Evolutionary conservation across 92 coral and sea anemone genomes (phyloP), one percentile per base, ranked within the genome.

Genomic region (Phymanthus crucifer): DNA sequence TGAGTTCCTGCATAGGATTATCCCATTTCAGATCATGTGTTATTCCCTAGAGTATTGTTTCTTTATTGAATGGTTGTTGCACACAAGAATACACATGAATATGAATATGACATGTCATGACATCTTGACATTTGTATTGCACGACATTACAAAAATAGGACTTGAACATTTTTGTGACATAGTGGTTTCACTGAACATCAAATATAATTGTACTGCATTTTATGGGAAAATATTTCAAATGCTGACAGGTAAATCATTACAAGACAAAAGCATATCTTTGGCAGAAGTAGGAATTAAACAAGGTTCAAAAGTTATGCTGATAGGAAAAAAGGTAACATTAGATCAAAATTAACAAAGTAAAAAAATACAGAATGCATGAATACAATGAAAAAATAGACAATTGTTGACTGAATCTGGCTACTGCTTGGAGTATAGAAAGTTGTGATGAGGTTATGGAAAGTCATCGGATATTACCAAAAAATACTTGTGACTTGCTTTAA

Each of bases 271-370:
- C 23, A 87, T 84, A 58, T 73, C 82, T 34, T 76, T 95, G 67
- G 70, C 38, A 19, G 86, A 89, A 17, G 81, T 91, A 32, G 98
- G 96, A 33, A 80, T 95, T 9, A 91, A 91, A 79, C 80, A 85
- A 29, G 96, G 99, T 21, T 78, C 94, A 82, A 95, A 81, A 77
- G 77, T 95, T 29, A 90, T 95, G 98, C 67, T 95, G 45, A 80
- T 95, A 17, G 99, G 99, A 32, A 93, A 92, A 78, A 95, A 93
- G 95, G 99, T 93, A 11, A 9, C 64, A 19, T 26, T 54, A 9
- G 48, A 5, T 43, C 48, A 43, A 43, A 8, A 43, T n/a, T n/a
- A n/a, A n/a, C n/a, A n/a, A n/a, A n/a, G n/a, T n/a, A n/a, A n/a
- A n/a, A n/a, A n/a, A n/a, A n/a, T n/a, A n/a, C n/a, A n/a, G n/a